Evolutionary conservation across 2,888 invertebrate species (phyloP).

Genomic region (Nomada flava): DNA sequence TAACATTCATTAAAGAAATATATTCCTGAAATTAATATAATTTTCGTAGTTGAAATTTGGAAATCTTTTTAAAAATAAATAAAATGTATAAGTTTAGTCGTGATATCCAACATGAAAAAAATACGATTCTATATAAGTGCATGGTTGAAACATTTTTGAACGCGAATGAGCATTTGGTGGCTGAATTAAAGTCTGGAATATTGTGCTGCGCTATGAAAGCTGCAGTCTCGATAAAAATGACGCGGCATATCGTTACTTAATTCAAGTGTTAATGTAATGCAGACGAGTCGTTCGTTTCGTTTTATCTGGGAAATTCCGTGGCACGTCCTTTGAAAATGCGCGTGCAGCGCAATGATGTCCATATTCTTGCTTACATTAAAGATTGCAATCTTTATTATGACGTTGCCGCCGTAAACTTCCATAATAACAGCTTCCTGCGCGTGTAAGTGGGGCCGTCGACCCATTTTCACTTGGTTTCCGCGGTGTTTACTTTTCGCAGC

Average conservation of each 20-base stretch:
- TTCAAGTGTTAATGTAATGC: constrained; percentile 19
- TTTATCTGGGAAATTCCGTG: constrained; percentile 34
- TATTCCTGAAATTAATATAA: no score
- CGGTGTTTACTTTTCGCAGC: constrained; percentile 44
- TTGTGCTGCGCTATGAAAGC: background rate
- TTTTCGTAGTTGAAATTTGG: no score
- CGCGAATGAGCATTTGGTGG: background rate
- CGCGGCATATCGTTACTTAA: constrained; percentile 13
- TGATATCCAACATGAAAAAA: no score
- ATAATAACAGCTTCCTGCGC: constrained; percentile 46
- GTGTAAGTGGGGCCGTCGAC: constrained; percentile 38
- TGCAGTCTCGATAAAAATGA: background rate
- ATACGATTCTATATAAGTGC: background rate
- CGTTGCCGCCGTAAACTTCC: constrained; percentile 49
- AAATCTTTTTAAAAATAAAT: no score
- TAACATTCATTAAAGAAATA: no score
- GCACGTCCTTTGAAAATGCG: constrained; percentile 43
- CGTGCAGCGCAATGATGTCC: constrained; percentile 40
- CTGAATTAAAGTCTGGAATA: background rate
- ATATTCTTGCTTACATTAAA: constrained; percentile 58
- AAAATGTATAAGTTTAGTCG: no score
- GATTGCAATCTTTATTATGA: constrained; percentile 57
- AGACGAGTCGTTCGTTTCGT: constrained; percentile 12
- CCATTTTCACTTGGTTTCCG: constrained; percentile 50
- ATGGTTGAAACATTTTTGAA: background rate